Evolutionary conservation across 2,797 vertebrate genomes (phyloP).

Genomic region (Syndactyla subalaris): DNA sequence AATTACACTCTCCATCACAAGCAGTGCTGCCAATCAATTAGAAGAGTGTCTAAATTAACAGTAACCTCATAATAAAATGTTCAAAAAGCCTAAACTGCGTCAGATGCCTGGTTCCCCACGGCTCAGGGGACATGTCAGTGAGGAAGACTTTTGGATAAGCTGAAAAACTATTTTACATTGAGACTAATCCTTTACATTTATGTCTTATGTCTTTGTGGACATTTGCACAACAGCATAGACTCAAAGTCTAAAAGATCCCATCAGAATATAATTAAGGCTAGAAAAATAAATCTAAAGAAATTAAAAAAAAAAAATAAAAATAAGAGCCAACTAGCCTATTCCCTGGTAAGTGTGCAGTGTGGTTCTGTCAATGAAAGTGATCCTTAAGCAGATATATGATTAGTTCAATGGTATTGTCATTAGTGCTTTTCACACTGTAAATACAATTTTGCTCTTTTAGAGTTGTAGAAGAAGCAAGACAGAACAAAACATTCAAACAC

Average conservation of each 20-base stretch:
- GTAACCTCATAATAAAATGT: background rate
- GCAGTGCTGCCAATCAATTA: background rate
- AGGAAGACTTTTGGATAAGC: background rate
- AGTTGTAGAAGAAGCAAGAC: background rate
- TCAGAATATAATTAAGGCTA: background rate
- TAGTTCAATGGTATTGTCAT: background rate
- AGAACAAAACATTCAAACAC: background rate
- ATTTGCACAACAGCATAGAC: background rate
- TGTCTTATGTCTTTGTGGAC: background rate
- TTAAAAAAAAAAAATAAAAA: background rate
- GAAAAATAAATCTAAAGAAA: background rate
- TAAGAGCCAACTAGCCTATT: background rate
- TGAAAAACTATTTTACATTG: background rate
- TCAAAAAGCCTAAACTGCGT: background rate
- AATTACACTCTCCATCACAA: background rate
- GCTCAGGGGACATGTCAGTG: background rate
- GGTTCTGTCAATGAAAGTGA: background rate
- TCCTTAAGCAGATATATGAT: background rate
- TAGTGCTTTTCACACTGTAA: background rate
- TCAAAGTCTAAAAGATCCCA: background rate
- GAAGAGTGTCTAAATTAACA: background rate
- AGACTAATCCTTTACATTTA: background rate
- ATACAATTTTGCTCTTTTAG: background rate
- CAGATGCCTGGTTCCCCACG: background rate
- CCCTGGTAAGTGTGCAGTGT: background rate